Evolutionary conservation across 2,113 vertebrate species (phyloP), one percentile per base, ranked within the genome.

Genomic region (Willisornis vidua): DNA sequence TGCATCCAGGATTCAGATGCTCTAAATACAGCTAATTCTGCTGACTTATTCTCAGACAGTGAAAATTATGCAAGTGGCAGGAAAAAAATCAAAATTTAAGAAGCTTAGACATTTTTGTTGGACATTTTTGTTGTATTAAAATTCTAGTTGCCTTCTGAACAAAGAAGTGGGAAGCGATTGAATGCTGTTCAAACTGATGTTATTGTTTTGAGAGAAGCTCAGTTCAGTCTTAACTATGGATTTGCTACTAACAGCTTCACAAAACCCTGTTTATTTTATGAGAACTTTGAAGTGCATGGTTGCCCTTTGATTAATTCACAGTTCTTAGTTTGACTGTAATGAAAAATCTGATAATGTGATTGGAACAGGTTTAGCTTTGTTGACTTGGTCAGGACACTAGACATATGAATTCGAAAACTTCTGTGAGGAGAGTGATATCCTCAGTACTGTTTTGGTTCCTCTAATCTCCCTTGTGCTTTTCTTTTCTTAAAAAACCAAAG

Each of bases 261-360:
- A 96, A 96, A 92, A 57, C 68, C 39, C 4, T 71, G 95, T 92
- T 95, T 95, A 74, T 92, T 90, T 95, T 95, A 55, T 1, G 6
- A 48, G 43, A 74, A 86, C 95, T 97, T 96, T 95, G 92, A 97
- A 97, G 94, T 96, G 33, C 51, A 12, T 51, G 57, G 78, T 84
- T 94, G n/a, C 20, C 70, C 83, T 96, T 96, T 96, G 94, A 94
- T 92, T 77, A 95, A 92, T 94, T 94, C 89, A 90, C 63, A 92
- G 92, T 71, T 92, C 68, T 95, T 84, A 80, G 63, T 74, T 49
- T 80, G 83, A 65, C 72, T 92, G 45, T 92, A 94, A 81, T 35
- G 45, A 80, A 93, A 86, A 85, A 90, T 74, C 79, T 70, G 73
- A 8, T 86, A 41, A 41, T 7, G 76, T 90, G 83, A 33, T 81